Evolutionary conservation across 2,113 vertebrate genomes (phyloP), one percentile per base, ranked within the genome.

Genomic region (Coregonus clupeaformis): DNA sequence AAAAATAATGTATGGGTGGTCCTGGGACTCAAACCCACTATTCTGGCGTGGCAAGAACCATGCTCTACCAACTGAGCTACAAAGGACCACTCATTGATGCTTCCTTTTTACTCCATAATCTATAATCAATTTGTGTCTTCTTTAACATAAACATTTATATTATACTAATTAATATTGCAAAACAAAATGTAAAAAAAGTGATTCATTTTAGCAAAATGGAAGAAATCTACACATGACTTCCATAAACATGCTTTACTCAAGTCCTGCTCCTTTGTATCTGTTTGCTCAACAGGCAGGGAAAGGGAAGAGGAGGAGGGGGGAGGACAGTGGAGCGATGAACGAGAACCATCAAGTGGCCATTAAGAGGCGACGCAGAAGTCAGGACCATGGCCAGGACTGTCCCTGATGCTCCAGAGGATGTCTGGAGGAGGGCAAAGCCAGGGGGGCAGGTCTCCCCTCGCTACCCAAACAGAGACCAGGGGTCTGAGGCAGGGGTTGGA

Each of bases 281-380:
- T 77, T 13, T 80, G 32, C 14, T 71, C 13, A 69, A 59, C 83
- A 94, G 92, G 79, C 77, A 30, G 86, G 82, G 55, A 89, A 60
- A 79, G 77, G 42, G 6, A 94, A 90, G 84, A 92, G 86, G 83
- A 91, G 77, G 76, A 75, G 82, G 30, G 57, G n/a, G 11, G 89
- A 91, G 11, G 89, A 91, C 0, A 74, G 78, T 60, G 5, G 6
- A 30, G 81, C 72, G 70, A 80, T 71, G 36, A 42, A 82, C 80
- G 72, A 89, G 65, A 93, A 90, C 6, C 86, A 86, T 18, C 88
- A 86, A 30, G 14, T 86, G 74, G 77, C 81, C 78, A 76, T 81
- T 36, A 94, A 93, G 76, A 87, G 85, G 3, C 84, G 85, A 4
- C 81, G 91, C 60, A 85, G 77, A 73, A 94, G 92, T 85, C 86